These are phyloP conservation scores for Zaprionus davidi DNA, from an alignment of 1,140 invertebrate genomes.

Conservation along the genomic window DNA sequence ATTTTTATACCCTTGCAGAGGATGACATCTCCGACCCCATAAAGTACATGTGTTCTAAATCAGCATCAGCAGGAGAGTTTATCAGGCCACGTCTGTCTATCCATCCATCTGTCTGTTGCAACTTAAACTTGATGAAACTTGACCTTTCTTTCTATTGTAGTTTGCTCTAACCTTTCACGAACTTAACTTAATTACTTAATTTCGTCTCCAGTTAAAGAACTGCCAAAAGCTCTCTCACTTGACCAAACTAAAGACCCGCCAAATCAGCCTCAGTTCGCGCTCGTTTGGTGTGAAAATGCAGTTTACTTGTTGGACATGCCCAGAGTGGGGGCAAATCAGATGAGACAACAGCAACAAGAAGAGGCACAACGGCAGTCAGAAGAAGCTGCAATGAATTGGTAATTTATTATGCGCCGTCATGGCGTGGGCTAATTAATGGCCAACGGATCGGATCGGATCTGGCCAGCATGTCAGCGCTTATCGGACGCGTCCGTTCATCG, in stretches of 20 bases:
- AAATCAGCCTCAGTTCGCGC: conserved; percentile 1
- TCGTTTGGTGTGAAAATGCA: conserved; percentile 29
- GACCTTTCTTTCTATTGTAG: too few species aligned
- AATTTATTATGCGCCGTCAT: conserved; percentile 79
- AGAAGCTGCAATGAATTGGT: conserved; percentile 73
- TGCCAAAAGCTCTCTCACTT: not conserved
- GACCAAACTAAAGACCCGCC: not conserved
- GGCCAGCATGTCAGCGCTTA: conserved; percentile 75
- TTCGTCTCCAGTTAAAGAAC: not conserved
- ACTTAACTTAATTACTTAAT: not conserved
- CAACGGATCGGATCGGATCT: conserved; percentile 60
- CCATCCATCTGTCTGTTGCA: too few species aligned
- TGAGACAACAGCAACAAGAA: conserved; percentile 21
- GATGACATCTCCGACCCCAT: too few species aligned
- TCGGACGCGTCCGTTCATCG: conserved; percentile 71
- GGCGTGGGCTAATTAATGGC: conserved; percentile 80
- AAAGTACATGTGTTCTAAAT: too few species aligned
- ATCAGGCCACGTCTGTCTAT: too few species aligned
- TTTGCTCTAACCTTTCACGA: too few species aligned
- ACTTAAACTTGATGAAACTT: too few species aligned
- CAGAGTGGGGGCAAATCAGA: conserved; percentile 39
- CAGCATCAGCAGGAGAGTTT: too few species aligned
- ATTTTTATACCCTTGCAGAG: too few species aligned
- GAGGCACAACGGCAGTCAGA: conserved; percentile 28
- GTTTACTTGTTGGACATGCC: conserved; percentile 50